Percentiles rank a stretch among this genome's conserved stretches.
Conservation (phyloP, 2,113 vertebrate species). For the Trinectes maculatus region DNA sequence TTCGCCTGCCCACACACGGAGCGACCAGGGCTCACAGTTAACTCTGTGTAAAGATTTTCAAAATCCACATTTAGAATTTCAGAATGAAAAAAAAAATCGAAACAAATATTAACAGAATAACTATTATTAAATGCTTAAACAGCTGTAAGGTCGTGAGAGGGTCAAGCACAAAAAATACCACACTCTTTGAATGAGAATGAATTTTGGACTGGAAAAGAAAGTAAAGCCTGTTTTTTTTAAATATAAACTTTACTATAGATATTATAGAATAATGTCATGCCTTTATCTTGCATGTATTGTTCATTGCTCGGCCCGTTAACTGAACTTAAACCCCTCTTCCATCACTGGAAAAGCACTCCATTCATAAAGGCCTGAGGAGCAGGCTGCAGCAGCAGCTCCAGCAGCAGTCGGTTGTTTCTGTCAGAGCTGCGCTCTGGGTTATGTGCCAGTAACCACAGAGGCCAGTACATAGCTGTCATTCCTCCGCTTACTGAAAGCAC, state of each 20-base stretch:
- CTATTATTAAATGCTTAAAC: too few species aligned
- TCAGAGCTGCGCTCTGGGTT: slow-evolving; percentile 66
- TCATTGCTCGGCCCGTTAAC: slow-evolving; percentile 5
- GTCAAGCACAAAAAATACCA: too few species aligned
- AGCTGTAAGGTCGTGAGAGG: too few species aligned
- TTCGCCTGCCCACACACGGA: slow-evolving; percentile 71
- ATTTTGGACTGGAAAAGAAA: not conserved
- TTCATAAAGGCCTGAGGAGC: slow-evolving; percentile 64
- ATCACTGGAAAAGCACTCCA: slow-evolving; percentile 45
- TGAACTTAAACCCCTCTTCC: slow-evolving; percentile 13
- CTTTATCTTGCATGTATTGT: not conserved
- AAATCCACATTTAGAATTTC: not conserved
- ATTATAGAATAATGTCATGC: not conserved
- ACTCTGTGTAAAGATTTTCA: not conserved
- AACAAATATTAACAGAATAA: too few species aligned
- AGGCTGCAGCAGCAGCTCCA: slow-evolving; percentile 29
- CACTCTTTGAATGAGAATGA: too few species aligned
- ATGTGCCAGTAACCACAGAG: slow-evolving; percentile 80
- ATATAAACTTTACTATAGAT: not conserved
- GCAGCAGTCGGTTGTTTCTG: slow-evolving; percentile 55
- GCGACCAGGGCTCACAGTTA: slow-evolving; percentile 31
- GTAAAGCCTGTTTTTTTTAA: not conserved
- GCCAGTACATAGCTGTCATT: slow-evolving; percentile 87
- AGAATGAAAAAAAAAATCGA: not conserved
- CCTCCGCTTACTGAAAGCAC: slow-evolving; percentile 86